Percentiles rank a stretch among this genome's conserved stretches.
phyloP scores from a whole-genome alignment of 1,140 invertebrate genomes.

The Pantala flavescens region DNA sequence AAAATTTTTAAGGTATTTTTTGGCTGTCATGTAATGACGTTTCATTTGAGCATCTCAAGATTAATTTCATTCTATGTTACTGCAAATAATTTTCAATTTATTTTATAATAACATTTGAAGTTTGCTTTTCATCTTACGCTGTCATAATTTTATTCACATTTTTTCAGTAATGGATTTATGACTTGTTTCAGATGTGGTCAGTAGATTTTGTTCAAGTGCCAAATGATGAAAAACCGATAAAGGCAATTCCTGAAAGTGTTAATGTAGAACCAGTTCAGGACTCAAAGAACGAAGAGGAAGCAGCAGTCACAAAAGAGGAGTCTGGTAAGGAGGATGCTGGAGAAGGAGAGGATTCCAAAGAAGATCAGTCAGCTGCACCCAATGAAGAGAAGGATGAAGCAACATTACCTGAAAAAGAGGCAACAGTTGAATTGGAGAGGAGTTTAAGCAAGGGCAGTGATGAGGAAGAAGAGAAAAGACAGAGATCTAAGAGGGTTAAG shows the following conservation, averaged over 20 bases:
- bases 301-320: slow-evolving; percentile 31
- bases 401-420: slow-evolving; percentile 35
- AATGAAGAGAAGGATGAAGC: slow-evolving; percentile 26
- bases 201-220: slow-evolving; percentile 88
- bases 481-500: slow-evolving; percentile 36
- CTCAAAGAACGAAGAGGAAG: slow-evolving; percentile 26
- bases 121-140: too few relatives aligned
- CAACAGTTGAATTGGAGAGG: slow-evolving; percentile 22
- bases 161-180: too few relatives aligned
- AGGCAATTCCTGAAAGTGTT: neutral
- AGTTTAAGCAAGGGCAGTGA: slow-evolving; percentile 14
- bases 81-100: too few relatives aligned
- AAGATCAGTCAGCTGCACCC: slow-evolving; percentile 30
- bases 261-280: slow-evolving; percentile 21
- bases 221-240: slow-evolving; percentile 41
- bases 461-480: slow-evolving; percentile 8
- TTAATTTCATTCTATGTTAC: too few relatives aligned
- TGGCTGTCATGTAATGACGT: too few relatives aligned
- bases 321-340: slow-evolving; percentile 30
- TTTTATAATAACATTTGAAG: too few relatives aligned
- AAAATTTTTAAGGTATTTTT: too few relatives aligned
- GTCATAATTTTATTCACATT: too few relatives aligned
- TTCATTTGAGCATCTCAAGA: too few relatives aligned
- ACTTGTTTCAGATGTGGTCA: slow-evolving; percentile 80
- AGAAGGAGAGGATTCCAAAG: neutral